Percentiles rank a stretch among this genome's conserved stretches.
Conservation (phyloP, 2,888 invertebrate genomes). For the Andrena minutula region DNA sequence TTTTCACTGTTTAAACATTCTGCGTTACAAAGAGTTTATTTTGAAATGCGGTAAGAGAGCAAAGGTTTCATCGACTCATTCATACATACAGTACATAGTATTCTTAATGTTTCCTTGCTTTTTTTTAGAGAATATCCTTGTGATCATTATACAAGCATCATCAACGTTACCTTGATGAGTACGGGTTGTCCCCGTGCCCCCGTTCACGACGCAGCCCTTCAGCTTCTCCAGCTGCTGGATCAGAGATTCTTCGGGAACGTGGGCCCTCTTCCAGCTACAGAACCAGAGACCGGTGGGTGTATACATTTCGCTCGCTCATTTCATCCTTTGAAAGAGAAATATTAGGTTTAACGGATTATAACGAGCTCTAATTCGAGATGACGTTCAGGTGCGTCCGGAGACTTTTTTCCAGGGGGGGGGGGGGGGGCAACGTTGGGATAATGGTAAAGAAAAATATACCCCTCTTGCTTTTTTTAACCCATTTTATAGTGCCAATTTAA, state of each 20-base stretch:
- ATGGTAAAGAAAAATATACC: too few relatives aligned
- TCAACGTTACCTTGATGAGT: conserved; percentile 98
- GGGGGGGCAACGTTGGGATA: too few relatives aligned
- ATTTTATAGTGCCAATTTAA: too few relatives aligned
- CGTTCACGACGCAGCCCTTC: conserved; percentile 97
- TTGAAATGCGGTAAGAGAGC: conserved; percentile 8
- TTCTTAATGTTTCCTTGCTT: conserved; percentile 31
- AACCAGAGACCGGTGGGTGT: conserved; percentile 90
- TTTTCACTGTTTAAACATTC: conserved; percentile 7
- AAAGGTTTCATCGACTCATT: conserved; percentile 13
- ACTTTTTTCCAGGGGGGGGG: too few relatives aligned
- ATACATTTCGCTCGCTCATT: conserved; percentile 1
- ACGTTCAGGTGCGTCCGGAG: too few relatives aligned
- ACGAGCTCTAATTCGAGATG: conserved; percentile 17
- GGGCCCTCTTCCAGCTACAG: conserved; percentile 89
- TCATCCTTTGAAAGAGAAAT: not conserved
- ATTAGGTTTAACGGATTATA: conserved; percentile 6
- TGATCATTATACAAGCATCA: conserved; percentile 98
- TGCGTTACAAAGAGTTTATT: conserved; percentile 30
- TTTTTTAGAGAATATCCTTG: conserved; percentile 96
- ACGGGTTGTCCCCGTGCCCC: conserved; percentile 96
- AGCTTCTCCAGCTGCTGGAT: conserved; percentile 96
- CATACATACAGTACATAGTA: conserved; percentile 22
- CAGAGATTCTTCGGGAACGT: conserved; percentile 97
- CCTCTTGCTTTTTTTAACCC: too few relatives aligned